Evolutionary conservation across 2,113 vertebrate genomes (phyloP), one percentile per base, ranked within the genome.

Genomic region (Oryzias javanicus): DNA sequence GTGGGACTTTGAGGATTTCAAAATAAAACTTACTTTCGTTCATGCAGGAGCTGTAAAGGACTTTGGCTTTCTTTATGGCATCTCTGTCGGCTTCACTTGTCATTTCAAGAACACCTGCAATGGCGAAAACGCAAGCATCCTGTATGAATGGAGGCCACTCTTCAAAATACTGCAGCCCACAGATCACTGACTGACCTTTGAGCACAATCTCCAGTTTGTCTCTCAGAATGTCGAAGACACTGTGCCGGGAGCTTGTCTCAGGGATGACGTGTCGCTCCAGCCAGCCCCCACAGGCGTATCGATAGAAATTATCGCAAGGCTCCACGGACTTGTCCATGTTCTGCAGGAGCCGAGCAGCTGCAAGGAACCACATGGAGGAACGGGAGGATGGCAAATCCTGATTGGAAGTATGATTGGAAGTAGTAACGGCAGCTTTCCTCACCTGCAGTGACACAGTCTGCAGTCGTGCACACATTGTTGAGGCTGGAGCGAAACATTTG

Each of bases 241-340:
- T 98, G 89, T 98, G 96, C 3, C 93, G 91, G 8, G 96, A 96
- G 86, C 92, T 98, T 57, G 94, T 95, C 86, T 98, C 96, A 0
- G 97, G 97, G 70, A 98, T 96, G n/a, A 99, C 93, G 0, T 99
- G 93, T 6, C 77, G 80, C 74, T 84, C 92, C 73, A 97, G 89
- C 96, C 97, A 99, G 25, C 97, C 97, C 22, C 96, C 95, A 0
- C 97, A 98, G 1, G 96, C 94, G 0, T 96, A 96, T 89, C 94
- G 93, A 88, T 99, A 99, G 89, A 99, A 98, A 78, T 98, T 94
- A 35, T 94, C 78, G 54, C 97, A 98, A 0, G 97, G 96, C 41
- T 96, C 91, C 53, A 87, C 80, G 0, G 84, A 84, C 0, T 84
- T 73, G 79, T 98, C 95, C 95, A 98, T 98, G 81, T 96, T 98